These are phyloP conservation scores for Onthophagus taurus DNA, from an alignment of 1,140 invertebrate genomes.

Conservation along the genomic window DNA sequence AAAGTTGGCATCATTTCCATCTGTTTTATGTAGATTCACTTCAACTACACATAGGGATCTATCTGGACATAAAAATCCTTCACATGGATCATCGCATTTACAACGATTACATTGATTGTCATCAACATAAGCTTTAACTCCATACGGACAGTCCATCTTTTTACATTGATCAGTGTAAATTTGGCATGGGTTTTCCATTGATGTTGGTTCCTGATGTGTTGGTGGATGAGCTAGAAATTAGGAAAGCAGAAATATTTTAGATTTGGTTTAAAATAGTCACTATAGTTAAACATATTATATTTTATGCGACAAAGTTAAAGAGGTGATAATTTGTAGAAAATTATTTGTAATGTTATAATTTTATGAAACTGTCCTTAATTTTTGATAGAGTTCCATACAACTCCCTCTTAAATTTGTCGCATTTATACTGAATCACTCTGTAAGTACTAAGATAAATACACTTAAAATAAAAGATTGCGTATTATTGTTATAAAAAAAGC, in stretches of 20 bases:
- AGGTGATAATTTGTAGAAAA: too few species aligned
- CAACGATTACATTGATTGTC: conserved; percentile 60
- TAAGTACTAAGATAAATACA: neutral
- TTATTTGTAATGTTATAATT: too few species aligned
- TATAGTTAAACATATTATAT: neutral
- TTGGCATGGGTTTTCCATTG: conserved; percentile 43
- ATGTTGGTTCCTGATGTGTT: conserved; percentile 25
- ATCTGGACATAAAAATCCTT: conserved; percentile 48
- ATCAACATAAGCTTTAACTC: conserved; percentile 59
- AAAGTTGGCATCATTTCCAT: conserved; percentile 38
- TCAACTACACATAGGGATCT: conserved; percentile 59
- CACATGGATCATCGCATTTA: conserved; percentile 68
- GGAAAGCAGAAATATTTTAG: neutral
- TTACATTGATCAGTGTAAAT: conserved; percentile 48
- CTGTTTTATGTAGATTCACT: conserved; percentile 39
- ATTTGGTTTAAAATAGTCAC: neutral
- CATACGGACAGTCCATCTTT: conserved; percentile 60
- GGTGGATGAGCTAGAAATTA: neutral
- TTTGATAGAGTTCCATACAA: too few species aligned
- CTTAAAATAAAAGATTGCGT: too few species aligned
- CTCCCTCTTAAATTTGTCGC: neutral
- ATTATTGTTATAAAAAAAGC: neutral
- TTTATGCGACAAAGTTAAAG: neutral
- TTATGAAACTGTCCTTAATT: neutral
- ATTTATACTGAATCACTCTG: neutral